Conservation (phyloP, 2,888 invertebrate species). For the Eubasilissa splendida region DNA sequence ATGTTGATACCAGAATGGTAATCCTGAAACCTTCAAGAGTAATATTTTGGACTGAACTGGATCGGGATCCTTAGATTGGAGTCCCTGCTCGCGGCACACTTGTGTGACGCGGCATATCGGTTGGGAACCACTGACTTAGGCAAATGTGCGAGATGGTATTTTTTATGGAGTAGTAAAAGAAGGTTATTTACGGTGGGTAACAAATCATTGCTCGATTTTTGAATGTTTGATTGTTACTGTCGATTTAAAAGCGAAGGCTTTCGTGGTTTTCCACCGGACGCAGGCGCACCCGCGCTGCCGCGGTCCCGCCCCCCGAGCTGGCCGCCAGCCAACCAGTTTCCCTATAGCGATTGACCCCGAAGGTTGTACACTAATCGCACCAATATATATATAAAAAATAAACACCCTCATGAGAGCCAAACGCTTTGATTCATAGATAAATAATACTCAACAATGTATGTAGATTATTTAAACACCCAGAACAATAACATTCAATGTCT, state of each 20-base stretch:
- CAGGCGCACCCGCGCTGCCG: constrained; percentile 18
- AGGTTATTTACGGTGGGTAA: constrained; percentile 11
- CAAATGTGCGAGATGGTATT: neutral
- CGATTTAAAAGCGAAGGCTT: constrained; percentile 22
- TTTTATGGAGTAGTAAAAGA: constrained; percentile 31
- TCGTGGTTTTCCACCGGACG: constrained; percentile 30
- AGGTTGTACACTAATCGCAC: constrained; percentile 39
- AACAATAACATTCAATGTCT: neutral
- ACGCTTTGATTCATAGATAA: constrained; percentile 6
- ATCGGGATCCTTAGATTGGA: too few relatives aligned
- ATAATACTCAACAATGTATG: neutral
- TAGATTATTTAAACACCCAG: neutral
- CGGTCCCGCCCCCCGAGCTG: constrained; percentile 30
- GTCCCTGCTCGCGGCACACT: too few relatives aligned
- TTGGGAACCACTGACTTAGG: too few relatives aligned
- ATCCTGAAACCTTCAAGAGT: too few relatives aligned
- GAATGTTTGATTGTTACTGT: constrained; percentile 37
- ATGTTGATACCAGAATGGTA: too few relatives aligned
- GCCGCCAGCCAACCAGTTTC: constrained; percentile 53
- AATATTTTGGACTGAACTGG: too few relatives aligned
- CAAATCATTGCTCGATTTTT: constrained; percentile 35
- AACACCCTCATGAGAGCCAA: constrained; percentile 25
- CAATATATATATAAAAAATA: constrained; percentile 7
- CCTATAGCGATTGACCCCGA: constrained; percentile 44
- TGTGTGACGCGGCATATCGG: too few relatives aligned